A percentile compares a stretch with the other conserved stretches of the same genome.
phyloP scores from a whole-genome alignment of 2,113 vertebrate genomes.

The Peucedramus taeniatus region DNA sequence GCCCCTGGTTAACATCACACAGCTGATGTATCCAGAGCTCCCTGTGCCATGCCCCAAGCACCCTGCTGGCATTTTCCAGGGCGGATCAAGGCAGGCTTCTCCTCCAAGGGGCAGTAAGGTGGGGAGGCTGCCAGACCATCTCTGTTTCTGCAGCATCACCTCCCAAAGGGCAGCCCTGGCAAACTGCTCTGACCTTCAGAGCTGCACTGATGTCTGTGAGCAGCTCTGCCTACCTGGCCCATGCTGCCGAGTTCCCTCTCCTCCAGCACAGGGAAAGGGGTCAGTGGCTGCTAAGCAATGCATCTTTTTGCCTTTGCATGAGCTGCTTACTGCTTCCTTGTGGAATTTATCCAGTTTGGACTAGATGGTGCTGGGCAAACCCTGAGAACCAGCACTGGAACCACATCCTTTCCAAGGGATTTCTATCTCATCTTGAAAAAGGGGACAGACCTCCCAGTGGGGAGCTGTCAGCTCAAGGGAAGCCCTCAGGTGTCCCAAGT shows the following conservation, averaged over 20 bases:
- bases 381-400: neutral
- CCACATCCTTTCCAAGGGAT: neutral
- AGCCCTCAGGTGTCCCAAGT: neutral
- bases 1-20: neutral
- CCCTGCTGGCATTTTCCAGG: neutral
- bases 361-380: neutral
- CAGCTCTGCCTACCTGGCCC: neutral
- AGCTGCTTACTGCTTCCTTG: neutral
- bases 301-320: neutral
- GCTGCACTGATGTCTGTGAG: fast-evolving
- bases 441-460: neutral
- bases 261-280: neutral
- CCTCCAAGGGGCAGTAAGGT: neutral
- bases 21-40: neutral
- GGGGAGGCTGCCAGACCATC: neutral
- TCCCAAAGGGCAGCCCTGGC: neutral
- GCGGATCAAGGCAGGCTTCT: neutral
- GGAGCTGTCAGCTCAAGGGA: neutral
- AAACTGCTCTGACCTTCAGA: neutral
- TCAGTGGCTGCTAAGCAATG: neutral
- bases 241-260: fast-evolving
- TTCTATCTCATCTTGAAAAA: neutral
- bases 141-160: neutral
- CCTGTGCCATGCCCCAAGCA: neutral
- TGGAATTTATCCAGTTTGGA: neutral